A percentile compares a stretch with the other conserved stretches of the same genome.
phyloP scores from a whole-genome alignment of 2,888 invertebrate genomes.

The Cyrtodaria siliqua region DNA sequence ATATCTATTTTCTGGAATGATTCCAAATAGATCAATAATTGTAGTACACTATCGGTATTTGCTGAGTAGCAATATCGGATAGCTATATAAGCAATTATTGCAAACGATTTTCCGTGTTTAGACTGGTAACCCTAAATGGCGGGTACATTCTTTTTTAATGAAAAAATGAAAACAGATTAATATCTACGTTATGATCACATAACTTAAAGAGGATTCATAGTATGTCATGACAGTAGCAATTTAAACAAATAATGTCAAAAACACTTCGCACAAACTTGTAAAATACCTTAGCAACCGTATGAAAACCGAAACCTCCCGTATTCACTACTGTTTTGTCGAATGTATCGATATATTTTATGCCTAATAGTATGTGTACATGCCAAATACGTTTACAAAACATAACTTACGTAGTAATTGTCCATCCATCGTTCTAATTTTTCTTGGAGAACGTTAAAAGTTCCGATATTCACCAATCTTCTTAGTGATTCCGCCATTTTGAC shows the following conservation, averaged over 20 bases:
- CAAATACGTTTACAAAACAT: too few relatives aligned
- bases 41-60: constrained; percentile 62
- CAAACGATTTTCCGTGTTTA: constrained; percentile 63
- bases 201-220: too few relatives aligned
- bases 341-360: neutral
- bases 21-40: constrained; percentile 52
- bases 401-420: constrained; percentile 84
- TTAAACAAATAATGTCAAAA: neutral
- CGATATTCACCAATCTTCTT: constrained; percentile 83
- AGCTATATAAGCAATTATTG: constrained; percentile 38
- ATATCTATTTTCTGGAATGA: constrained; percentile 35
- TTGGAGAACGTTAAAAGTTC: constrained; percentile 84
- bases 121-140: constrained; percentile 54
- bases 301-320: constrained; percentile 29
- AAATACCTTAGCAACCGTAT: constrained; percentile 60
- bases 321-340: neutral
- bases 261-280: neutral
- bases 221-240: constrained; percentile 10
- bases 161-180: too few relatives aligned
- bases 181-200: too few relatives aligned
- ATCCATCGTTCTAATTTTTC: constrained; percentile 85
- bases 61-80: constrained; percentile 52
- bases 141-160: constrained; percentile 25
- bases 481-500: constrained; percentile 85
- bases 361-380: neutral